A percentile compares a stretch with the other conserved stretches of the same genome.
Conservation (phyloP, 2,888 invertebrate species). For the Tachina lurida region DNA sequence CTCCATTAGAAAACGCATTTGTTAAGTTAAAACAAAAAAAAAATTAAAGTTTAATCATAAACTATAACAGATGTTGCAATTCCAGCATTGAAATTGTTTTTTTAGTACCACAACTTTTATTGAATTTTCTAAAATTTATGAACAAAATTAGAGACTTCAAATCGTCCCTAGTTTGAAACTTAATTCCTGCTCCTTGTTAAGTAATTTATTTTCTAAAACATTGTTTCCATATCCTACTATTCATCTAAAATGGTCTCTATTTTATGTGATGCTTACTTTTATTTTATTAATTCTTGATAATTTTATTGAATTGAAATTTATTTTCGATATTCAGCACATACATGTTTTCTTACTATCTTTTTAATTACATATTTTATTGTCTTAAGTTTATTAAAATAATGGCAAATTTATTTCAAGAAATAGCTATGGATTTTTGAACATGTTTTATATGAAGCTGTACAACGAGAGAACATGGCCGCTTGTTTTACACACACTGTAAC, state of each 20-base stretch:
- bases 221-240: slow-evolving; percentile 16
- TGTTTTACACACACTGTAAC: background rate
- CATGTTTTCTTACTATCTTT: background rate
- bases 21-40: slow-evolving; percentile 9
- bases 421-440: background rate
- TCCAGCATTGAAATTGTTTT: slow-evolving; percentile 1
- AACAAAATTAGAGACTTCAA: slow-evolving; percentile 1
- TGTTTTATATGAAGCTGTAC: background rate
- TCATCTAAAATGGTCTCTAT: slow-evolving; percentile 60
- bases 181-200: slow-evolving; percentile 33
- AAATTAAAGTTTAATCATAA: slow-evolving; percentile 9
- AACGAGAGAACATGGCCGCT: background rate
- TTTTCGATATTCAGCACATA: slow-evolving; percentile 35
- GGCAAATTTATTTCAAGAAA: slow-evolving; percentile 1
- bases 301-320: slow-evolving; percentile 37
- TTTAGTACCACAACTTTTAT: background rate
- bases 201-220: slow-evolving; percentile 5
- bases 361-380: slow-evolving; percentile 21
- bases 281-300: slow-evolving; percentile 18
- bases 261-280: slow-evolving; percentile 60
- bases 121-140: background rate
- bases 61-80: background rate
- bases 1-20: background rate
- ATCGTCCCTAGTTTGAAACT: slow-evolving; percentile 37
- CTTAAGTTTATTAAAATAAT: slow-evolving; percentile 38